Percentiles rank a stretch among this genome's conserved stretches.
phyloP scores from a whole-genome alignment of 2,888 invertebrate genomes.

The Tipula helvola region DNA sequence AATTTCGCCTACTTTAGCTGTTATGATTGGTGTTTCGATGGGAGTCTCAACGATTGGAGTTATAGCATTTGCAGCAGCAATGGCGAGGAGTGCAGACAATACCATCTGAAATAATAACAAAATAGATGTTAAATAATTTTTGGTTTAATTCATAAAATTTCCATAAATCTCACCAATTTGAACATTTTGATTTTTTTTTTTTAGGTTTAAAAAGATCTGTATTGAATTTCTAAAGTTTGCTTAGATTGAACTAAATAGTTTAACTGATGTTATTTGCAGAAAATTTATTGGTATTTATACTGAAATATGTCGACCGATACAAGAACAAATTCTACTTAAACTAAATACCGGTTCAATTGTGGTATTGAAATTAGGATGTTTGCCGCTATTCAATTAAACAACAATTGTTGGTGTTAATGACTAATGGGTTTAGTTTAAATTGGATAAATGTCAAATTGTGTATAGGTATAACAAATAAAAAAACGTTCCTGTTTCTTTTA shows the following conservation, averaged over 20 bases:
- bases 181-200: conserved; percentile 25
- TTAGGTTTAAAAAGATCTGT: neutral
- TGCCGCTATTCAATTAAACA: neutral
- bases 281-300: neutral
- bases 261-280: neutral
- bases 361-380: neutral
- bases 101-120: conserved; percentile 31
- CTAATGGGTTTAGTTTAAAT: neutral
- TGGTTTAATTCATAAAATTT: neutral
- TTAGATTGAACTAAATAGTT: neutral
- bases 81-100: conserved; percentile 42
- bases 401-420: neutral
- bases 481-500: no score
- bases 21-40: conserved; percentile 27
- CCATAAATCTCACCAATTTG: conserved; percentile 25
- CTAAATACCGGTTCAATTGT: neutral
- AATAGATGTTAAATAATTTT: neutral
- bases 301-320: neutral
- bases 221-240: neutral
- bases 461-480: neutral
- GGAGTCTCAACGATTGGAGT: conserved; percentile 20
- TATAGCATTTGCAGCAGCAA: conserved; percentile 36
- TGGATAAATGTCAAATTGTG: neutral
- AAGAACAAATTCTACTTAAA: neutral
- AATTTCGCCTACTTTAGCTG: conserved; percentile 22